Conservation (phyloP, 2,113 vertebrate genomes). For the Agapornis roseicollis region DNA sequence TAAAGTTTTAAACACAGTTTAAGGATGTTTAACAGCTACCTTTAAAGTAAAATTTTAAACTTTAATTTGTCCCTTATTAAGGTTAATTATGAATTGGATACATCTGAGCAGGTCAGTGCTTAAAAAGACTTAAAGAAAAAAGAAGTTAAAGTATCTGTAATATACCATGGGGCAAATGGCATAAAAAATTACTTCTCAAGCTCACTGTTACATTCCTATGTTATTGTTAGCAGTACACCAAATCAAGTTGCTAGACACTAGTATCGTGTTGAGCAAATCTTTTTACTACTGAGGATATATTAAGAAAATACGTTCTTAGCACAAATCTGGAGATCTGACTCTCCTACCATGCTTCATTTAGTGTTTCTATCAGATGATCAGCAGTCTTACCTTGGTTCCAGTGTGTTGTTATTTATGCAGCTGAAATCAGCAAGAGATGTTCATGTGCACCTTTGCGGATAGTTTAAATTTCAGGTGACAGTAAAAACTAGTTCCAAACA, state of each 20-base stretch:
- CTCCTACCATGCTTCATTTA: background rate
- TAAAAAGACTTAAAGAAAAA: background rate
- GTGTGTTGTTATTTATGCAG: background rate
- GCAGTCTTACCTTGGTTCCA: background rate
- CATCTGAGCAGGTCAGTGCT: background rate
- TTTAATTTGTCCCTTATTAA: background rate
- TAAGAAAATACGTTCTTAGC: background rate
- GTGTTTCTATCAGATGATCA: background rate
- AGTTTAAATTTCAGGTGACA: background rate
- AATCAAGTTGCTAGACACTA: background rate
- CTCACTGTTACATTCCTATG: background rate
- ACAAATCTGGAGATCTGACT: background rate
- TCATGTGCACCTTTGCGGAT: background rate
- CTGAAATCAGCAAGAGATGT: background rate
- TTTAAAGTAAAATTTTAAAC: background rate
- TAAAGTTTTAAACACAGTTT: background rate
- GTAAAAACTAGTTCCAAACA: background rate
- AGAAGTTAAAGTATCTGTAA: background rate
- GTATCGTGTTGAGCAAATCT: background rate
- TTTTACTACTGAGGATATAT: background rate
- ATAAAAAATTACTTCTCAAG: background rate
- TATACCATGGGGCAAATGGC: background rate
- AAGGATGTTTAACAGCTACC: background rate
- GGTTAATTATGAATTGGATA: background rate
- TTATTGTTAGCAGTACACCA: background rate